These are phyloP conservation scores for Clarias gariepinus DNA, from an alignment of 2,113 vertebrate genomes.

Conservation along the genomic window DNA sequence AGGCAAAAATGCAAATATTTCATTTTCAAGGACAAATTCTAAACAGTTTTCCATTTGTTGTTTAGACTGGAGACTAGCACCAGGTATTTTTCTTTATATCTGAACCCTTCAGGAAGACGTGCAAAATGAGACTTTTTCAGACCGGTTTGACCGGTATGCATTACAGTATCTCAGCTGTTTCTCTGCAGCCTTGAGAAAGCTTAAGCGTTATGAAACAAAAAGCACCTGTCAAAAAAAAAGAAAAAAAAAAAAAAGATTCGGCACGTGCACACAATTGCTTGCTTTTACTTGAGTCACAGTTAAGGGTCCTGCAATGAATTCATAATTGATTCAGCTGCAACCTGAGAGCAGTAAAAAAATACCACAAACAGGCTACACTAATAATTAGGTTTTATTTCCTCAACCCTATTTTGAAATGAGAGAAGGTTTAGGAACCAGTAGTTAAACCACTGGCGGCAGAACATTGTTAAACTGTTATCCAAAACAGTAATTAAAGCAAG, in stretches of 20 bases:
- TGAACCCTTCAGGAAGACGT: slow-evolving; percentile 9
- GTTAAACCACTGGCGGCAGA: background rate
- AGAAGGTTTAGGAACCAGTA: background rate
- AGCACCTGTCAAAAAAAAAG: background rate
- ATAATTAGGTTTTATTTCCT: slow-evolving; percentile 1
- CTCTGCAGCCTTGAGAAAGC: background rate
- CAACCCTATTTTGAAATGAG: background rate
- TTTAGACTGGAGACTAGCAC: background rate
- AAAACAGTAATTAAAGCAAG: background rate
- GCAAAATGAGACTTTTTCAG: slow-evolving; percentile 18
- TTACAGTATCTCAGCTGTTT: slow-evolving; percentile 12
- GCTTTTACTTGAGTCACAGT: background rate
- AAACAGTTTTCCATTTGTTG: background rate
- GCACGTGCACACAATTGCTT: background rate
- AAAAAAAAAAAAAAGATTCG: background rate
- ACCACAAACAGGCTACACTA: background rate
- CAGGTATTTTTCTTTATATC: background rate
- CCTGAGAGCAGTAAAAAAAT: background rate
- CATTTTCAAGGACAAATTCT: background rate
- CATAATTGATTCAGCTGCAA: background rate
- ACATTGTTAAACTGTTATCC: background rate
- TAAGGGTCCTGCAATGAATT: background rate
- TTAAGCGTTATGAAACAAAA: background rate
- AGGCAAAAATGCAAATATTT: background rate
- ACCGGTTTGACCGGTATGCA: slow-evolving; percentile 27